Evolutionary conservation across 2,797 vertebrate genomes (phyloP), one percentile per base, ranked within the genome.

Genomic region (Phrynocephalus guinanensis): DNA sequence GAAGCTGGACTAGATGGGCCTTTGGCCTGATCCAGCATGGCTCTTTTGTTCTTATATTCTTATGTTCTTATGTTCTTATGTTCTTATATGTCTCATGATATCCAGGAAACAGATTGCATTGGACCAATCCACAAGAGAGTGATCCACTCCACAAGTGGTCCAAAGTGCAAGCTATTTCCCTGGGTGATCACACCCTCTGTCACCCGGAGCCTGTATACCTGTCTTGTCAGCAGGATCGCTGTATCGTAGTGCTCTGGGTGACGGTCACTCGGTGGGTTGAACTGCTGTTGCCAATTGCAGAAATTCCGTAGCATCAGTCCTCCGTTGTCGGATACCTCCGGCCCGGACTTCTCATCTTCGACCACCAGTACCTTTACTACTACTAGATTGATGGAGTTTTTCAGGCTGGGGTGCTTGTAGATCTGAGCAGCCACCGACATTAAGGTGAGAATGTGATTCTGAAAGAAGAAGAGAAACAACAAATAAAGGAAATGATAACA

Each of bases 231-330:
- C 79, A 99, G 97, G 88, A 99, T 95, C 73, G 99, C 99, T 0
- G 98, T 99, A 95, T 99, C 99, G 0, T 98, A 99, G 94, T 99
- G 99, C 92, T 98, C 98, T 0, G 98, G 97, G 85, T 99, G 97
- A n/a, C 98, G 96, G 93, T 98, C 98, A 0, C 98, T 99, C 0
- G 95, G 92, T 0, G 98, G 97, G 93, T 99, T 99, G 95, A 98
- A 97, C n/a, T 70, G 93, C 87, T 97, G 98, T 92, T 99, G 99
- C 99, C 99, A 99, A 90, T 91, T 97, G 92, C 99, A 99, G 97
- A 99, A 99, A 96, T 98, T 99, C 13, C 98, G 97, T 26, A 99
- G 96, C 0, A 97, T 97, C 67, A 99, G 96, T 0, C 98, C 98
- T 0, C 98, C 99, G 0, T 99, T 99, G 95, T 97, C 98, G 0